These are phyloP conservation scores for Ptiloglossa arizonensis DNA, from an alignment of 1,140 invertebrate genomes.

Conservation along the genomic window DNA sequence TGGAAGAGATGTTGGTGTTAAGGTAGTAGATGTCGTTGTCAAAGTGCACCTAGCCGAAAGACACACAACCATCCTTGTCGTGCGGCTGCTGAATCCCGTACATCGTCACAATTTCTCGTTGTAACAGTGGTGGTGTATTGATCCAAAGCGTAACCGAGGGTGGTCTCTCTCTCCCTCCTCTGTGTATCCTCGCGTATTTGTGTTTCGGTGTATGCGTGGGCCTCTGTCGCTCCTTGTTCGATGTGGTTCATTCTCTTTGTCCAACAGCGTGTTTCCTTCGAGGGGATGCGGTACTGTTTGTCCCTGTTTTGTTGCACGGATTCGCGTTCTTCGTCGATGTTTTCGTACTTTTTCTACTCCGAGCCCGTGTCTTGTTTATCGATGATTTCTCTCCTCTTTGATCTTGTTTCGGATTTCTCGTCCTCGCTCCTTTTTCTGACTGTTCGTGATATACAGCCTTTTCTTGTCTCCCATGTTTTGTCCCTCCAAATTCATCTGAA, in stretches of 20 bases:
- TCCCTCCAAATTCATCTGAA: too few relatives aligned
- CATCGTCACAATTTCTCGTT: conserved; percentile 51
- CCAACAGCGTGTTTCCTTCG: too few relatives aligned
- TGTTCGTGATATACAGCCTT: too few relatives aligned
- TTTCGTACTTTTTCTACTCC: not conserved
- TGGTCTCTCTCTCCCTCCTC: conserved; percentile 22
- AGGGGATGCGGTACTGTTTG: not conserved
- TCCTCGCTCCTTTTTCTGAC: conserved; percentile 4
- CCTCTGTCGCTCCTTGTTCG: too few relatives aligned
- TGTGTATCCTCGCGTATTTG: conserved; percentile 5
- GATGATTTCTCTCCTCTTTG: too few relatives aligned
- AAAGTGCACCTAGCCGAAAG: conserved; percentile 55
- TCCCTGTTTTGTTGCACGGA: not conserved
- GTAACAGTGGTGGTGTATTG: conserved; percentile 53
- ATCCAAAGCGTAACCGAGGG: conserved; percentile 49
- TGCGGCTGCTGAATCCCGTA: conserved; percentile 37
- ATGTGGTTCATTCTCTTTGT: not conserved
- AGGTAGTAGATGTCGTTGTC: conserved; percentile 52
- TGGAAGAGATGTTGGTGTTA: conserved; percentile 12
- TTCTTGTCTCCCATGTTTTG: too few relatives aligned
- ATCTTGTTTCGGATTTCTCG: not conserved
- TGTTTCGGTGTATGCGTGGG: not conserved
- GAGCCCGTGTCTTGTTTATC: too few relatives aligned
- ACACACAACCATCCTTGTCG: conserved; percentile 39
- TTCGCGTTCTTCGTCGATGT: not conserved